Conservation (phyloP, 2,113 vertebrate genomes). For the Phyllopteryx taeniolatus region DNA sequence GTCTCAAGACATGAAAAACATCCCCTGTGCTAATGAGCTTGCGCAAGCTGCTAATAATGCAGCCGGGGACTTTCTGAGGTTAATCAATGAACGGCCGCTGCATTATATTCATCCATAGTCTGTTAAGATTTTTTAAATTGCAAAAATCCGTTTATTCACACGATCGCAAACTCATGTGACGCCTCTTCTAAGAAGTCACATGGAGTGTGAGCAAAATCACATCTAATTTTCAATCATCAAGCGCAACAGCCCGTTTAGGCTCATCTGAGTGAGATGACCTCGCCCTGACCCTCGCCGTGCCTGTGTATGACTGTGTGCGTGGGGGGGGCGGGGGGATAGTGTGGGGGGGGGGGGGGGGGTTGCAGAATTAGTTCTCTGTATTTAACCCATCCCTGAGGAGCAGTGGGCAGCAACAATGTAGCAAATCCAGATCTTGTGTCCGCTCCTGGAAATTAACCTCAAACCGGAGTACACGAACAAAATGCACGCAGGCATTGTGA, state of each 20-base stretch:
- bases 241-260: conserved; percentile 12
- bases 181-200: conserved; percentile 15
- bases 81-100: conserved; percentile 58
- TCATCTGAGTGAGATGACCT: conserved; percentile 37
- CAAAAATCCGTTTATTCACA: conserved; percentile 10
- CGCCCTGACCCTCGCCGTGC: conserved; percentile 26
- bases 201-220: neutral
- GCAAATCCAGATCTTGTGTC: neutral
- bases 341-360: neutral
- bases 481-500: neutral
- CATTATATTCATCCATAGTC: conserved; percentile 33
- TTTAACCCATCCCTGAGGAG: neutral
- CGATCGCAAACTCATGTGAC: conserved; percentile 14
- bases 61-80: conserved; percentile 46
- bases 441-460: neutral
- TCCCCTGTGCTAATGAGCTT: conserved; percentile 59
- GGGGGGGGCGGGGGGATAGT: neutral
- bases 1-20: conserved; percentile 64
- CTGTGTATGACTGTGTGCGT: conserved; percentile 15
- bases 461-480: neutral
- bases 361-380: neutral
- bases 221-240: conserved; percentile 1
- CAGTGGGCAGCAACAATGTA: too few species aligned
- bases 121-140: conserved; percentile 20
- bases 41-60: conserved; percentile 55